Percentiles rank a stretch among this genome's conserved stretches.
Evolutionary conservation across 2,888 invertebrate genomes (phyloP).

Genomic region (Deilephila elpenor): DNA sequence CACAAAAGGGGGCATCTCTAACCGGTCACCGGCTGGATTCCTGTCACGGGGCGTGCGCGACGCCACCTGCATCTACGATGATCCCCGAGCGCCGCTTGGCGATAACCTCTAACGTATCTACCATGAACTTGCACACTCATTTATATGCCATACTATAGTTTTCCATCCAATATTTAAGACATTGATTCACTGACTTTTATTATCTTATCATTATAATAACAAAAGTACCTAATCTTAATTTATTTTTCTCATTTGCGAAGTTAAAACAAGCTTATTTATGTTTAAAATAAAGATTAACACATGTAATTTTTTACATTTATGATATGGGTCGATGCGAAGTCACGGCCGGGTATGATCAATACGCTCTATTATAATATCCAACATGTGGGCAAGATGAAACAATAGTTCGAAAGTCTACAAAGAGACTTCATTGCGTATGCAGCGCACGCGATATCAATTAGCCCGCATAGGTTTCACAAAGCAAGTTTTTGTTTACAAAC

Average conservation of each 20-base stretch:
- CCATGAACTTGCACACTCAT: slow-evolving; percentile 57
- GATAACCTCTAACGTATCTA: slow-evolving; percentile 57
- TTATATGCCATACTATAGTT: slow-evolving; percentile 16
- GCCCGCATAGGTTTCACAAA: slow-evolving; percentile 65
- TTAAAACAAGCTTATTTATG: too few species aligned
- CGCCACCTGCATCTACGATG: slow-evolving; percentile 76
- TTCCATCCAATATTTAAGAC: not conserved
- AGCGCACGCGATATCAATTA: slow-evolving; percentile 65
- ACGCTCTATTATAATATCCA: slow-evolving; percentile 33
- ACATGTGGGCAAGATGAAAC: slow-evolving; percentile 29
- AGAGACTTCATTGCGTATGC: slow-evolving; percentile 57
- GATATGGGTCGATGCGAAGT: not conserved
- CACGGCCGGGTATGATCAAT: slow-evolving; percentile 33
- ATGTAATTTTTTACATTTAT: not conserved
- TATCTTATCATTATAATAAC: too few species aligned
- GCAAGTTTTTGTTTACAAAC: slow-evolving; percentile 60
- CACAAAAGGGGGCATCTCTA: slow-evolving; percentile 67
- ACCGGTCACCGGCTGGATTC: slow-evolving; percentile 73
- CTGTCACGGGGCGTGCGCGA: slow-evolving; percentile 69
- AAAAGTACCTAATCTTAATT: too few species aligned
- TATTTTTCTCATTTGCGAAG: too few species aligned
- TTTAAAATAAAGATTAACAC: too few species aligned
- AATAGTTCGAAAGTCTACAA: slow-evolving; percentile 53
- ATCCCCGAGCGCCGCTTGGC: slow-evolving; percentile 62
- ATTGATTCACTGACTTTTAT: not conserved